A percentile compares a stretch with the other conserved stretches of the same genome.
These are phyloP conservation scores for Penaeus indicus DNA, from an alignment of 1,140 invertebrate species.

Conservation along the genomic window DNA sequence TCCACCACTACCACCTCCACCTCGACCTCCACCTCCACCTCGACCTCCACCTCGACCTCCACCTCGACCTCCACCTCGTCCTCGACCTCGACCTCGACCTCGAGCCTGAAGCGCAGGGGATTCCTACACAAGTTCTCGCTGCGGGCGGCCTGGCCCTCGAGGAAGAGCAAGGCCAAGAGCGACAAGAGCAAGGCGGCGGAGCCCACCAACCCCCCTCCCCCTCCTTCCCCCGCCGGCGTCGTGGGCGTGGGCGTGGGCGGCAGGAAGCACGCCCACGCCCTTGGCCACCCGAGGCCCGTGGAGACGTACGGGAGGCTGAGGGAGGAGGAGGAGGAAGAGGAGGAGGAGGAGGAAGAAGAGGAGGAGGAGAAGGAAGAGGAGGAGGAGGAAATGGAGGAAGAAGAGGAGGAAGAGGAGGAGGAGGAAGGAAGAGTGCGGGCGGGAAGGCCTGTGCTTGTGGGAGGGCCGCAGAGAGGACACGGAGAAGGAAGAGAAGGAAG, in stretches of 20 bases:
- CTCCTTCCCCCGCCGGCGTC: too few relatives aligned
- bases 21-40: constrained; percentile 22
- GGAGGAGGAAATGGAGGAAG: too few relatives aligned
- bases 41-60: constrained; percentile 36
- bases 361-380: too few relatives aligned
- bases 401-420: too few relatives aligned
- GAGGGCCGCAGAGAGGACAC: too few relatives aligned
- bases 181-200: background rate
- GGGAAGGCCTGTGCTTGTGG: too few relatives aligned
- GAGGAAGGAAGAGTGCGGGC: too few relatives aligned
- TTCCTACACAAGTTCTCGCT: constrained; percentile 69
- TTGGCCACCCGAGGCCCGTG: constrained; percentile 51
- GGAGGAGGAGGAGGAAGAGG: too few relatives aligned
- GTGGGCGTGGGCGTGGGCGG: constrained; percentile 55
- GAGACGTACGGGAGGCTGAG: constrained; percentile 42
- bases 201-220: too few relatives aligned
- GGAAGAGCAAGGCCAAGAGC: constrained; percentile 61
- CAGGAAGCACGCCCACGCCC: constrained; percentile 62
- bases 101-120: constrained; percentile 66
- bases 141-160: constrained; percentile 69
- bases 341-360: too few relatives aligned
- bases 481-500: too few relatives aligned
- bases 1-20: too few relatives aligned
- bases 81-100: background rate
- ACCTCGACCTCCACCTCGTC: background rate